Conservation (phyloP, 2,797 vertebrate species). For the Bradypus variegatus region DNA sequence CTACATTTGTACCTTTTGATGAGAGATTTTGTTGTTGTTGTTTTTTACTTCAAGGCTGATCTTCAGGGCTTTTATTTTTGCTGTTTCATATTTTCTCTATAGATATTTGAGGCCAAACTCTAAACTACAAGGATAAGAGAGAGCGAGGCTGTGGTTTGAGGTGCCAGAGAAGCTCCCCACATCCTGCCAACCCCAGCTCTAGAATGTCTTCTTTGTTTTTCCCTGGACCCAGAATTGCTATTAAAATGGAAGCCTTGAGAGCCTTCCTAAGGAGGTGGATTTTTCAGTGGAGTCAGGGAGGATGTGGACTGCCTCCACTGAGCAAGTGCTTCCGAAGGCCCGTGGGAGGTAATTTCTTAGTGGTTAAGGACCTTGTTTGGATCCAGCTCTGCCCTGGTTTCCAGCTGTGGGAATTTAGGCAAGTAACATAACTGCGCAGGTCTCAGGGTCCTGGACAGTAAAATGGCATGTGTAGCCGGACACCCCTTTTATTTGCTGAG, state of each 20-base stretch:
- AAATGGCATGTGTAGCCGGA: neutral
- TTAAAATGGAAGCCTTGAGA: neutral
- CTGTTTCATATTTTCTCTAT: constrained; percentile 27
- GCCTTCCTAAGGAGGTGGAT: neutral
- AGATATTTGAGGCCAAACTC: neutral
- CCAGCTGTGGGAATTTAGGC: neutral
- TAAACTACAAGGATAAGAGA: neutral
- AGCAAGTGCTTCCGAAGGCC: neutral
- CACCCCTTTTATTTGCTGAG: no score
- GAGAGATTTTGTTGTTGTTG: neutral
- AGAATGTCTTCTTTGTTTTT: neutral
- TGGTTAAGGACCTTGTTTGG: neutral
- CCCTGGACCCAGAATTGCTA: neutral
- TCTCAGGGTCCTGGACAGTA: neutral
- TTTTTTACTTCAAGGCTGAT: neutral
- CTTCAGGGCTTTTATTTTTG: neutral
- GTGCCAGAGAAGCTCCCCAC: neutral
- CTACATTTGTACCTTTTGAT: neutral
- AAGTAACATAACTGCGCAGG: neutral
- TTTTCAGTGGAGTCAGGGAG: neutral
- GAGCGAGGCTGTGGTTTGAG: neutral
- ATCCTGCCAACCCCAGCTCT: neutral
- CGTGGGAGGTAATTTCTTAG: neutral
- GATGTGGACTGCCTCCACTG: neutral
- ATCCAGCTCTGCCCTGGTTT: neutral